phyloP scores from a whole-genome alignment of 2,113 vertebrate species.

The Rhynchopsitta pachyrhyncha region DNA sequence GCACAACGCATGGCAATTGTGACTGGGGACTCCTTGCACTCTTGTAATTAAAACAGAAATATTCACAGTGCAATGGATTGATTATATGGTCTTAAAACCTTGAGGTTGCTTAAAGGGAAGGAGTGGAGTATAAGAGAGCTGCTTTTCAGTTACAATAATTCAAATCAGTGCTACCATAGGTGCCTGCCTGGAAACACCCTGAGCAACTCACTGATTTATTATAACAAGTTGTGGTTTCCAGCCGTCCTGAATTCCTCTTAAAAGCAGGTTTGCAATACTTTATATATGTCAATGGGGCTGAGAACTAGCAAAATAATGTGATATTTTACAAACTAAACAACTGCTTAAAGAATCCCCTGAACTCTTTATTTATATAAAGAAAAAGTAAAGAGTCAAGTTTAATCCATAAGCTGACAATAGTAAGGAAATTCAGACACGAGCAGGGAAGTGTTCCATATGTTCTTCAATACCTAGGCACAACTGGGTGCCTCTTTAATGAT shows the following conservation, averaged over 20 bases:
- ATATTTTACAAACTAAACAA: conserved; percentile 47
- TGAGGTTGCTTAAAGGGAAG: neutral
- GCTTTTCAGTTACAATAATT: neutral
- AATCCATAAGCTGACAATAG: conserved; percentile 70
- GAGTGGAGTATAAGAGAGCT: neutral
- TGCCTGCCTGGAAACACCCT: neutral
- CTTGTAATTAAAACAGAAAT: neutral
- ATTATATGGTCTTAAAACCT: neutral
- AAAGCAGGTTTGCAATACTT: neutral
- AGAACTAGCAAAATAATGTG: conserved; percentile 27
- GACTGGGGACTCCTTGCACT: neutral
- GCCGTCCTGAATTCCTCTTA: neutral
- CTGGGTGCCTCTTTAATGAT: conserved; percentile 85
- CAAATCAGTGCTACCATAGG: neutral
- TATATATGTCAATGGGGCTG: neutral
- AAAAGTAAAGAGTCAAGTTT: conserved; percentile 48
- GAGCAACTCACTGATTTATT: neutral
- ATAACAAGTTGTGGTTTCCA: neutral
- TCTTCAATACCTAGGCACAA: conserved; percentile 79
- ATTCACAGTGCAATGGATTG: neutral
- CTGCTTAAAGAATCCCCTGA: neutral
- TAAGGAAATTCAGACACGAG: conserved; percentile 71
- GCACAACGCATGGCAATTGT: neutral
- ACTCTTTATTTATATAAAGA: neutral
- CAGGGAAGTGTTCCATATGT: conserved; percentile 80